phyloP scores from a whole-genome alignment of 2,888 invertebrate genomes.

The Amphipyra tragopoginis region DNA sequence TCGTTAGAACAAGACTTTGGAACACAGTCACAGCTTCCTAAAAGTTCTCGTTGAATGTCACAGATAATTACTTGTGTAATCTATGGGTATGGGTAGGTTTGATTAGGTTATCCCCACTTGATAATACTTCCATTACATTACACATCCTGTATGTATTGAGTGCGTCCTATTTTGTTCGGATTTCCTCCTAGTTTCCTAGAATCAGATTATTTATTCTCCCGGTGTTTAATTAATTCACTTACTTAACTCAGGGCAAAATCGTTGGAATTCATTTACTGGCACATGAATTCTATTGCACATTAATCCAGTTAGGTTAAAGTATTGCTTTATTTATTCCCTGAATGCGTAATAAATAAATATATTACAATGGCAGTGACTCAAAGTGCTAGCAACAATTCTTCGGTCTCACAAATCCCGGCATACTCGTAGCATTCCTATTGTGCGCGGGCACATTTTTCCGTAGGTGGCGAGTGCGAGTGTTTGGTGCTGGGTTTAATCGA shows the following conservation, averaged over 20 bases:
- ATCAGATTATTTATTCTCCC: neutral
- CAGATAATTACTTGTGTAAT: too few relatives aligned
- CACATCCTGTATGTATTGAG: neutral
- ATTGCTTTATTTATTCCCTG: slow-evolving; percentile 49
- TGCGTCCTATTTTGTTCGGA: neutral
- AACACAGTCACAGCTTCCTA: too few relatives aligned
- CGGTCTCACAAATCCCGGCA: slow-evolving; percentile 66
- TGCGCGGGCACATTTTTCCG: slow-evolving; percentile 72
- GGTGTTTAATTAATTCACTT: slow-evolving; percentile 27
- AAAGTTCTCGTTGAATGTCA: too few relatives aligned
- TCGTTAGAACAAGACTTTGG: too few relatives aligned
- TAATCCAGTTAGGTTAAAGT: slow-evolving; percentile 18
- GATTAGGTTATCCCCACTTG: too few relatives aligned
- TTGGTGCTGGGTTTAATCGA: slow-evolving; percentile 77
- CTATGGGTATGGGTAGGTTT: too few relatives aligned
- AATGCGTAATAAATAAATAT: slow-evolving; percentile 67
- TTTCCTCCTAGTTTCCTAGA: neutral
- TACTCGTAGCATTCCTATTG: slow-evolving; percentile 69
- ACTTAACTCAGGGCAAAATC: slow-evolving; percentile 4
- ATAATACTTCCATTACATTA: too few relatives aligned
- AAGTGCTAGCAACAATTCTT: slow-evolving; percentile 68
- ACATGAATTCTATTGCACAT: slow-evolving; percentile 1
- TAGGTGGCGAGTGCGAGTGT: slow-evolving; percentile 73
- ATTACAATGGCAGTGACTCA: slow-evolving; percentile 57
- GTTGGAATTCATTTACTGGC: slow-evolving; percentile 25